phyloP scores from a whole-genome alignment of 2,113 vertebrate species.

The Urocynchramus pylzowi region DNA sequence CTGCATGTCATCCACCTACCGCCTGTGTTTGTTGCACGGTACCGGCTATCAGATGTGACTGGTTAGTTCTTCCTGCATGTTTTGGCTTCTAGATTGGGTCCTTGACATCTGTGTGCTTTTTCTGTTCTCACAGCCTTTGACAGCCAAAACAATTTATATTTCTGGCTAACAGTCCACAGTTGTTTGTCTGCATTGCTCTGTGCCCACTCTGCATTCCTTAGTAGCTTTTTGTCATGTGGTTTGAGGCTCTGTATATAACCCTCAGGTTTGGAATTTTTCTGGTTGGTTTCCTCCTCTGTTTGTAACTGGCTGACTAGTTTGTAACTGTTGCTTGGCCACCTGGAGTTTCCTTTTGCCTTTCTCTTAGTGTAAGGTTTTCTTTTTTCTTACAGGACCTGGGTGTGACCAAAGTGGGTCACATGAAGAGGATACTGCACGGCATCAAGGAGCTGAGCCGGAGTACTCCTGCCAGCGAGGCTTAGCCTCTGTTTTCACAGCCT shows the following conservation, averaged over 20 bases:
- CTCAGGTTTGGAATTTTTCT: not conserved
- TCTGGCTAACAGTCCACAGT: not conserved
- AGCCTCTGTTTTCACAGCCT: conserved; percentile 69
- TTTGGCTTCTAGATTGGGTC: not conserved
- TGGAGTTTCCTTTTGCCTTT: not conserved
- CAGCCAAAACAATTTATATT: not conserved
- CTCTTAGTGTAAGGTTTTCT: not conserved
- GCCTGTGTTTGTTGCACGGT: not conserved
- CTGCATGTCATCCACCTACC: not conserved
- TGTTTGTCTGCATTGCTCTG: not conserved
- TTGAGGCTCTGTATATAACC: not conserved
- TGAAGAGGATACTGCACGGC: conserved; percentile 96
- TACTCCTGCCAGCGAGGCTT: conserved; percentile 85
- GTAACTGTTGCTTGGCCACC: not conserved
- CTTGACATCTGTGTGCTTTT: not conserved
- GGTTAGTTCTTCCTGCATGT: not conserved
- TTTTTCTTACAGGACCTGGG: conserved; percentile 85
- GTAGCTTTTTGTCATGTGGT: not conserved
- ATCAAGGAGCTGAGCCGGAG: conserved; percentile 90
- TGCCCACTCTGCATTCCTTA: not conserved
- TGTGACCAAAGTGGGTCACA: conserved; percentile 95
- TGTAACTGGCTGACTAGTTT: not conserved
- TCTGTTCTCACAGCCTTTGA: not conserved
- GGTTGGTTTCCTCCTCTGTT: not conserved
- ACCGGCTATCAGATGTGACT: not conserved